A percentile compares a stretch with the other conserved stretches of the same genome.
These are phyloP conservation scores for Odontothrips loti DNA, from an alignment of 2,888 invertebrate genomes.

Conservation along the genomic window DNA sequence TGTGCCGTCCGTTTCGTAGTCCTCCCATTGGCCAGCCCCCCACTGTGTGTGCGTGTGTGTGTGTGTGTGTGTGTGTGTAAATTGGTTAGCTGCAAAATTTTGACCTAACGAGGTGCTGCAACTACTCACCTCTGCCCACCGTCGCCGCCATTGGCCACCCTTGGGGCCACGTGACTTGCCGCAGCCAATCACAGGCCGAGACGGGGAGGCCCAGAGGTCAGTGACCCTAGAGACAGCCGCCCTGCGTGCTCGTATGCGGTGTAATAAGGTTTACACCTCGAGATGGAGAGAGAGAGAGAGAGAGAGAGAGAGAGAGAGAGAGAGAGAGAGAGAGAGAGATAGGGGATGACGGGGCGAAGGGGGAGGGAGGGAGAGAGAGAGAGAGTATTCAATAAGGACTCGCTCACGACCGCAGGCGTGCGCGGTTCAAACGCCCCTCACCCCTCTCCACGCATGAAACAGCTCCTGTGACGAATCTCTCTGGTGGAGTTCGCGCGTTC, in stretches of 20 bases:
- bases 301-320: not conserved
- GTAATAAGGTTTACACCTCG: conserved; percentile 8
- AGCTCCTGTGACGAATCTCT: not conserved
- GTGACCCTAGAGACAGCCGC: not conserved
- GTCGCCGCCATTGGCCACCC: too few relatives aligned
- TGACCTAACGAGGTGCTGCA: too few relatives aligned
- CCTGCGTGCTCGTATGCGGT: not conserved
- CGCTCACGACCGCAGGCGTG: not conserved
- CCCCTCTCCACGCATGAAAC: not conserved
- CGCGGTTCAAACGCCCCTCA: not conserved
- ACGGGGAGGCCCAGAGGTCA: not conserved
- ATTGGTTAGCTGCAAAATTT: too few relatives aligned
- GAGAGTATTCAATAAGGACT: conserved; percentile 1
- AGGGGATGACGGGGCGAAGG: not conserved
- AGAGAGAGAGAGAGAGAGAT: not conserved
- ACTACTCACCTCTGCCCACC: too few relatives aligned
- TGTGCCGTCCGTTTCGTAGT: not conserved
- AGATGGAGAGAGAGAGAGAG: not conserved
- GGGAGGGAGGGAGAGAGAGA: not conserved
- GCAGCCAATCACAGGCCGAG: too few relatives aligned
- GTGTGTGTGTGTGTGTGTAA: too few relatives aligned
- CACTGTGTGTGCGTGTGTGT: too few relatives aligned
- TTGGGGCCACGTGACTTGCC: too few relatives aligned
- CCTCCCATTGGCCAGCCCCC: too few relatives aligned
- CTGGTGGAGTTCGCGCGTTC: not conserved